Evolutionary conservation across 2,113 vertebrate species (phyloP), one percentile per base, ranked within the genome.

Genomic region (Esox niger): DNA sequence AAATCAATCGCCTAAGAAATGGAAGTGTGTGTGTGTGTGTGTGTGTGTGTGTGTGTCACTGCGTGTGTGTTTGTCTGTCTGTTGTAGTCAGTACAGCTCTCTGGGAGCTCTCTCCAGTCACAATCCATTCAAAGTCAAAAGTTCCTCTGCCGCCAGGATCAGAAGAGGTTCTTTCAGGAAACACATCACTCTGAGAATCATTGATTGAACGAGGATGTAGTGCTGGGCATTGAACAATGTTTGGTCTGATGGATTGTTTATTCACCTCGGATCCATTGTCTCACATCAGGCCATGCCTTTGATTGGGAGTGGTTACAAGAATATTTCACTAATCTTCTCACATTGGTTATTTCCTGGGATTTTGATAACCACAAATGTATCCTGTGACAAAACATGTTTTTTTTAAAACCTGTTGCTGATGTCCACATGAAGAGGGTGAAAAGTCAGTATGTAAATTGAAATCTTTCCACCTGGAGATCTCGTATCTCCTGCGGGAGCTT

Each of bases 221-320:
- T 64, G 69, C 64, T 76, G 70, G 57, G 67, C 63, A 26, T 71
- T 77, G 73, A 61, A 74, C 69, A 68, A 55, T 54, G 79, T 49
- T 62, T 66, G 73, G 66, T 69, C 64, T 73, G 62, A 62, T 76
- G 46, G 23, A 73, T 76, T 56, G 38, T 30, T 52, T 33, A 79
- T 81, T 74, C 60, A 74, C 82, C 59, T 62, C 31, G 38, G 38
- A 43, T 43, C 38, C 11, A n/a, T n/a, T n/a, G n/a, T n/a, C n/a
- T n/a, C n/a, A n/a, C n/a, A n/a, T n/a, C n/a, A n/a, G n/a, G n/a
- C n/a, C n/a, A n/a, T n/a, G n/a, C n/a, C n/a, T n/a, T n/a, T n/a
- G n/a, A n/a, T n/a, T n/a, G n/a, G n/a, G n/a, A 1, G 13, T 2
- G 13, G 11, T 43, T 15, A 43, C 38, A 43, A 17, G 38, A 4